Evolutionary conservation across 2,113 vertebrate species (phyloP).

Genomic region (Myotis brandtii): DNA sequence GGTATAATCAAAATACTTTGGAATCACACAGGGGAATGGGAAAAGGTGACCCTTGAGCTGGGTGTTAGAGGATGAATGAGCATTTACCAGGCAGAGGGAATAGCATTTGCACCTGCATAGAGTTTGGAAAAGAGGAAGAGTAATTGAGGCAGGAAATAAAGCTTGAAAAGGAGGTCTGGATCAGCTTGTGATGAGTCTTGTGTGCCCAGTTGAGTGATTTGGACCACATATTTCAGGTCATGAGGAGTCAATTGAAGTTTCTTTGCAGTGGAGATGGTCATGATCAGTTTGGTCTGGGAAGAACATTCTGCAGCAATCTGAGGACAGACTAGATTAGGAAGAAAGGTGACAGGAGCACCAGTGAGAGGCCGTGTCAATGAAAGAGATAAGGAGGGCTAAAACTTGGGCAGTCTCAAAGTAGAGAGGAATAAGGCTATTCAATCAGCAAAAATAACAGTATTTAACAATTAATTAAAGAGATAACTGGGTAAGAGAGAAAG

Average conservation of each 20-base stretch:
- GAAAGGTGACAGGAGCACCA: not conserved
- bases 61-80: constrained; percentile 49
- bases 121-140: constrained; percentile 17
- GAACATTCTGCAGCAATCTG: not conserved
- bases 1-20: constrained; percentile 16
- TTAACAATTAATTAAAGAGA: not conserved
- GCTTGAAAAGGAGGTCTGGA: not conserved
- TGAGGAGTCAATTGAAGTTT: not conserved
- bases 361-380: not conserved
- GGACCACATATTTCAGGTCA: not conserved
- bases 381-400: not conserved
- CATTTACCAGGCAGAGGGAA: constrained; percentile 6
- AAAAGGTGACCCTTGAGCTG: constrained; percentile 24
- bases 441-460: not conserved
- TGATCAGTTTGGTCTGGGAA: not conserved
- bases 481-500: not conserved
- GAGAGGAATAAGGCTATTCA: not conserved
- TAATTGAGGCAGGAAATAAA: constrained; percentile 53
- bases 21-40: not conserved
- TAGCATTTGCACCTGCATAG: not conserved
- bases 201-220: not conserved
- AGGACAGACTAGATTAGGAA: not conserved
- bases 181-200: not conserved
- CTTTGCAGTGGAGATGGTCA: not conserved
- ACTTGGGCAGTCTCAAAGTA: not conserved